Conservation (phyloP, 2,888 invertebrate genomes). For the Rutpela maculata region DNA sequence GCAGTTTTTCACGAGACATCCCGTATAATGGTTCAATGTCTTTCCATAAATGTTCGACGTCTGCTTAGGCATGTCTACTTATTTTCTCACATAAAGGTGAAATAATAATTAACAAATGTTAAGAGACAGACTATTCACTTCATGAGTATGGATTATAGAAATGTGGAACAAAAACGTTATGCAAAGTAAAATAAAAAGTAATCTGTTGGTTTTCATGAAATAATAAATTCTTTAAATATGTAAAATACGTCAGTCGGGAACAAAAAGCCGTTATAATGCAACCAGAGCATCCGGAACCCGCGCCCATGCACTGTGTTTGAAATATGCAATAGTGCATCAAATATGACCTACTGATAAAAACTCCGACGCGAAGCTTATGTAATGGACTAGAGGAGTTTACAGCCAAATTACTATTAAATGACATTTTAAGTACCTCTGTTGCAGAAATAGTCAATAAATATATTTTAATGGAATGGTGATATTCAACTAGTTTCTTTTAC, state of each 20-base stretch:
- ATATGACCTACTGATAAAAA: constrained; percentile 23
- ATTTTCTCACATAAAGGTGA: too few relatives aligned
- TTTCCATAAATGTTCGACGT: too few relatives aligned
- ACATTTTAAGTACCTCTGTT: neutral
- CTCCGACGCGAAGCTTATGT: neutral
- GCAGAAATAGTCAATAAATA: neutral
- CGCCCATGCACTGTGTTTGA: constrained; percentile 39
- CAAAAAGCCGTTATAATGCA: constrained; percentile 39
- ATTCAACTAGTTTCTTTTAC: neutral
- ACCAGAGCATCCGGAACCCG: constrained; percentile 26
- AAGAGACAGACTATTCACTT: neutral
- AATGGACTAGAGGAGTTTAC: neutral
- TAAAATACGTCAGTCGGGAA: constrained; percentile 38
- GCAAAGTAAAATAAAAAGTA: constrained; percentile 36
- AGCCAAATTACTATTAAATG: constrained; percentile 8
- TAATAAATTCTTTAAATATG: constrained; percentile 50
- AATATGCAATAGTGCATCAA: constrained; percentile 50
- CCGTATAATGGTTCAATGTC: too few relatives aligned
- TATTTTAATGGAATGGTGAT: neutral
- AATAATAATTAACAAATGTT: too few relatives aligned
- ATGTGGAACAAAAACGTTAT: neutral
- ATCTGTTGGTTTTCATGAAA: constrained; percentile 38
- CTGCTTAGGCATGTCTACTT: too few relatives aligned
- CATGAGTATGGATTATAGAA: neutral
- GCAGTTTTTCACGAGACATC: too few relatives aligned